Conservation (phyloP, 2,113 vertebrate genomes). For the rabbit (Oryctolagus cuniculus) region mOryCun1.1 NC_091443.1:91770001-91770500, state of each 20-base stretch:
- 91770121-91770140: background rate
- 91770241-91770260: no score
- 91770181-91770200: background rate
- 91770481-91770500: background rate
- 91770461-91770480: background rate
- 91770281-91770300: no score
- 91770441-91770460: background rate
- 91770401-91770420: background rate
- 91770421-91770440: background rate
- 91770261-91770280: background rate
- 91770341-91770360: background rate
- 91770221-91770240: background rate
- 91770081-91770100: background rate
- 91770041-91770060: background rate
- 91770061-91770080: background rate
- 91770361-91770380: background rate
- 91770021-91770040: background rate
- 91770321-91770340: background rate
- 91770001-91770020: fast-evolving
- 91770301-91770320: background rate
- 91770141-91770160: background rate
- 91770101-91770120: background rate
- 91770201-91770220: background rate
- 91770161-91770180: background rate
- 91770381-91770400: background rate